Percentiles rank a stretch among this genome's conserved stretches.
These are phyloP conservation scores for Calypte anna DNA, from an alignment of 2,113 vertebrate species.

Conservation along the genomic window DNA sequence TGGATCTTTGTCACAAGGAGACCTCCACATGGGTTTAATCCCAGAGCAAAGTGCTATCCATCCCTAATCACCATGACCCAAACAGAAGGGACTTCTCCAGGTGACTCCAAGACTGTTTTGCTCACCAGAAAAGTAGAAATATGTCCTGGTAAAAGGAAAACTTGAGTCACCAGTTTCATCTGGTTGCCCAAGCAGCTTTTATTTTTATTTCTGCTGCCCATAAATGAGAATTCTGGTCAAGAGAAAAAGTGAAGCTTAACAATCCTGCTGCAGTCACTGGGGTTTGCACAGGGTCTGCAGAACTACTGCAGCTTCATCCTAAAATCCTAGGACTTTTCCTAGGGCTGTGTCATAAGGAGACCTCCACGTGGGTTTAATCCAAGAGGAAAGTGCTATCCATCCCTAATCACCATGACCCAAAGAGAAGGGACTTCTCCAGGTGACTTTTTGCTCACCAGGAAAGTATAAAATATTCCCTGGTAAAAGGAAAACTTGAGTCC, in stretches of 20 bases:
- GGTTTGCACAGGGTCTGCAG: too few species aligned
- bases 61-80: not conserved
- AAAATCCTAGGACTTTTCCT: too few species aligned
- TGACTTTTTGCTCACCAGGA: too few species aligned
- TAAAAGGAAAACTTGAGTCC: too few species aligned
- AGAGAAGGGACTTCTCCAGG: too few species aligned
- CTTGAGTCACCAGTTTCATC: fast-evolving
- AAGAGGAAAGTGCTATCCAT: too few species aligned
- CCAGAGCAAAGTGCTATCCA: not conserved
- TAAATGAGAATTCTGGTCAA: not conserved
- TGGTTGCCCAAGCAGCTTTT: not conserved
- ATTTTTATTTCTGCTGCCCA: not conserved
- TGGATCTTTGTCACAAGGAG: too few species aligned
- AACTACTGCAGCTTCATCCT: too few species aligned
- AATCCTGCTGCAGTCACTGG: not conserved
- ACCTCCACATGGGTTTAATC: fast-evolving
- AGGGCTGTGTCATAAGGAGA: too few species aligned
- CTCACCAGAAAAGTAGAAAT: not conserved
- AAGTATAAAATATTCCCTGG: too few species aligned
- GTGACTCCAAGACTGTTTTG: not conserved
- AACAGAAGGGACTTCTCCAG: not conserved
- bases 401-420: too few species aligned
- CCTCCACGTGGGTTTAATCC: too few species aligned
- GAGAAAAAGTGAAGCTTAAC: fast-evolving
- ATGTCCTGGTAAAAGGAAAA: fast-evolving